Conservation (phyloP, 2,888 invertebrate species). For the Limnephilus rhombicus region DNA sequence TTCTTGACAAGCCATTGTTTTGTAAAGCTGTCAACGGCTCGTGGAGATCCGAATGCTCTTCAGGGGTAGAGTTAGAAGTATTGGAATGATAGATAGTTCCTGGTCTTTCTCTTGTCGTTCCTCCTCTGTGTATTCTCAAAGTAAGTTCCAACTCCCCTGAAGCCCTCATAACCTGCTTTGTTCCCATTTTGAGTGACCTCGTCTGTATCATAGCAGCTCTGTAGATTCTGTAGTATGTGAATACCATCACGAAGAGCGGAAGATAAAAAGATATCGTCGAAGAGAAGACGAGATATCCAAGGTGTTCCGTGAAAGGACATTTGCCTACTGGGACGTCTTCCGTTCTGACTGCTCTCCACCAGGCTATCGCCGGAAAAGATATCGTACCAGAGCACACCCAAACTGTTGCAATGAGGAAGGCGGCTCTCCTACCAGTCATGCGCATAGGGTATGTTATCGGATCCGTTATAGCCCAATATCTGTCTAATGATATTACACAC, state of each 20-base stretch:
- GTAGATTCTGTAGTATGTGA: conserved; percentile 98
- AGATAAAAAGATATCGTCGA: conserved; percentile 98
- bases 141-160: conserved; percentile 93
- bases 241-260: conserved; percentile 97
- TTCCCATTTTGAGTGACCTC: conserved; percentile 92
- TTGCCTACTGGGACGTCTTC: conserved; percentile 89
- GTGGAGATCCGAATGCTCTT: conserved; percentile 80
- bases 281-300: conserved; percentile 97
- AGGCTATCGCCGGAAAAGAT: conserved; percentile 98
- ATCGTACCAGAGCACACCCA: conserved; percentile 98
- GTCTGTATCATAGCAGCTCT: conserved; percentile 95
- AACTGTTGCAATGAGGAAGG: conserved; percentile 92
- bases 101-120: conserved; percentile 82
- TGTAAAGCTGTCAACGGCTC: conserved; percentile 87
- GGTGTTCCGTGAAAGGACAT: conserved; percentile 97
- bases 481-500: conserved; percentile 96
- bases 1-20: conserved; percentile 86
- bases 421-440: conserved; percentile 93
- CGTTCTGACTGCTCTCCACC: conserved; percentile 94
- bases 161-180: conserved; percentile 92
- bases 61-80: conserved; percentile 81
- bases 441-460: conserved; percentile 97
- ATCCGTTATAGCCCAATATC: conserved; percentile 99
- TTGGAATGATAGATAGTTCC: conserved; percentile 73
- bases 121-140: conserved; percentile 95